A percentile compares a stretch with the other conserved stretches of the same genome.
phyloP scores from a whole-genome alignment of 2,113 vertebrate species.

The Hippoglossus stenolepis region DNA sequence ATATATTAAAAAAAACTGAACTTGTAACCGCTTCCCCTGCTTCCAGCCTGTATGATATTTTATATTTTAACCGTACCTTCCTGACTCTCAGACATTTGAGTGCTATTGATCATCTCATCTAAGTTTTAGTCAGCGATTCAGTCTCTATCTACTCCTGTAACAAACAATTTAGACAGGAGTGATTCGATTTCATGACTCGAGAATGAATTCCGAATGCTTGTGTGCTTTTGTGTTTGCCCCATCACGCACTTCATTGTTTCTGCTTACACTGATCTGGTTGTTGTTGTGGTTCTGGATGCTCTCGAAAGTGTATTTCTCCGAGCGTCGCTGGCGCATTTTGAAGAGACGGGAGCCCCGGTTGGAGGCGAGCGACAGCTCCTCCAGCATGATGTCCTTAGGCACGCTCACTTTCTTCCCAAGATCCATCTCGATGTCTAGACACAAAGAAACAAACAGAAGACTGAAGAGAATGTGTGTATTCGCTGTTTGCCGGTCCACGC shows the following conservation, averaged over 20 bases:
- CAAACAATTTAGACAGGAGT: background rate
- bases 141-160: background rate
- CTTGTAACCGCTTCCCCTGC: too few relatives aligned
- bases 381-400: constrained; percentile 96
- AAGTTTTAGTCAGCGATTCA: background rate
- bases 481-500: background rate
- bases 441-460: constrained; percentile 21
- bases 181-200: background rate
- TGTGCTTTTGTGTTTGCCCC: too few relatives aligned
- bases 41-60: too few relatives aligned
- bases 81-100: too few relatives aligned
- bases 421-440: constrained; percentile 86
- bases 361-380: constrained; percentile 90
- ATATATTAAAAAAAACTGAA: too few relatives aligned
- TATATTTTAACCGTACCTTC: too few relatives aligned
- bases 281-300: constrained; percentile 86
- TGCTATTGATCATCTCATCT: too few relatives aligned
- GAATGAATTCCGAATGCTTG: too few relatives aligned
- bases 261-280: constrained; percentile 87
- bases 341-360: constrained; percentile 96
- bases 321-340: constrained; percentile 94
- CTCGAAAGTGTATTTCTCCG: constrained; percentile 96
- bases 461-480: constrained; percentile 1
- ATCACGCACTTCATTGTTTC: background rate
- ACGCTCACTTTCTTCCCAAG: constrained; percentile 92